phyloP scores from a whole-genome alignment of 2,797 vertebrate species.

The Pipistrellus kuhlii region DNA sequence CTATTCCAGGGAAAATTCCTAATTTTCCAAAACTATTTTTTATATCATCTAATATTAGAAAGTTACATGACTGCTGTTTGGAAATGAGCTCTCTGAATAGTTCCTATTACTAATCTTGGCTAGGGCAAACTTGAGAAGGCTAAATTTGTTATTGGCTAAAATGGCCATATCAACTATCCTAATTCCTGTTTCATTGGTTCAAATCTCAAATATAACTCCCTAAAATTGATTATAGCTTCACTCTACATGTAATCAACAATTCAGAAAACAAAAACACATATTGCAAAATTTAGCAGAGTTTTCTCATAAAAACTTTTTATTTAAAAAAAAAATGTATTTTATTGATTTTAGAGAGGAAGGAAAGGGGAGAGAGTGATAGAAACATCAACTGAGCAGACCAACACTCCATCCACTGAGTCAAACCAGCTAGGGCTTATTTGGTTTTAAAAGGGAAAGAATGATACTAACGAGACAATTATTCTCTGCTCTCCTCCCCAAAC shows the following conservation, averaged over 20 bases:
- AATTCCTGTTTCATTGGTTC: background rate
- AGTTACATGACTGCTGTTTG: background rate
- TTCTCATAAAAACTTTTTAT: background rate
- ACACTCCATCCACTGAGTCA: too few species aligned
- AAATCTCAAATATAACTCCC: background rate
- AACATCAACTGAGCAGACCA: too few species aligned
- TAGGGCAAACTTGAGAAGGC: constrained; percentile 29
- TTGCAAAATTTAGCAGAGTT: constrained; percentile 6
- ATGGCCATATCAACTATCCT: background rate
- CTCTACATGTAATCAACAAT: background rate
- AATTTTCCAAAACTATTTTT: too few species aligned
- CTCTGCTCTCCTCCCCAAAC: background rate
- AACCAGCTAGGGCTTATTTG: too few species aligned
- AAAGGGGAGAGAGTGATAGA: too few species aligned
- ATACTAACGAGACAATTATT: background rate
- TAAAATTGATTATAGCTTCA: background rate
- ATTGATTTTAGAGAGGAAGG: too few species aligned
- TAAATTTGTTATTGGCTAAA: constrained; percentile 38
- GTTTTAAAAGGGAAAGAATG: background rate
- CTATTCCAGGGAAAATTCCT: too few species aligned
- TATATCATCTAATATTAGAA: constrained; percentile 15
- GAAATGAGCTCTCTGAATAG: background rate
- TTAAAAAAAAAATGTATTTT: too few species aligned
- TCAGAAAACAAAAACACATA: background rate
- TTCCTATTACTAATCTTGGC: background rate